phyloP scores from a whole-genome alignment of 2,888 invertebrate genomes.

The Pardosa pseudoannulata region DNA sequence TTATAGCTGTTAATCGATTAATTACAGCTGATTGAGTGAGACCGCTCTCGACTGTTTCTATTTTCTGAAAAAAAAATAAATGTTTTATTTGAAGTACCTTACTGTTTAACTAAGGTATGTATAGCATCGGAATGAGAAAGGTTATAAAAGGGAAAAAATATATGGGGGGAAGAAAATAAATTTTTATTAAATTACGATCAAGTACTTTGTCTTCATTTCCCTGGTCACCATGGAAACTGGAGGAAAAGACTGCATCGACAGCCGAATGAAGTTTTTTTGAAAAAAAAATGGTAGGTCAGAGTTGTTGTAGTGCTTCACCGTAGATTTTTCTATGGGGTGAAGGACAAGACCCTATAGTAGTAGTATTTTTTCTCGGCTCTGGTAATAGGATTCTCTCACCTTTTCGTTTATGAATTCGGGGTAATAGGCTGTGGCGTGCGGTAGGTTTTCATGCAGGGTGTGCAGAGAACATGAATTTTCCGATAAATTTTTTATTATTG shows the following conservation, averaged over 20 bases:
- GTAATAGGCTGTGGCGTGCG: too few relatives aligned
- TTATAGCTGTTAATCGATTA: too few relatives aligned
- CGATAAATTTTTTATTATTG: too few relatives aligned
- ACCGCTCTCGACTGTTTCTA: too few relatives aligned
- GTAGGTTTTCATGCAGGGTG: too few relatives aligned
- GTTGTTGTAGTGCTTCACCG: background rate
- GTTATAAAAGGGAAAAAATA: constrained; percentile 20
- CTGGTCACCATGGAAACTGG: constrained; percentile 62
- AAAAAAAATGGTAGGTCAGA: constrained; percentile 19
- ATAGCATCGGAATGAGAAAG: constrained; percentile 37
- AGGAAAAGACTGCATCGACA: constrained; percentile 54
- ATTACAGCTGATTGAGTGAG: too few relatives aligned
- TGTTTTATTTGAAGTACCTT: background rate
- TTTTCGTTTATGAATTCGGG: background rate
- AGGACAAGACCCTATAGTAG: background rate
- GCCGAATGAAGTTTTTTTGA: constrained; percentile 44
- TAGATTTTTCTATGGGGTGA: background rate
- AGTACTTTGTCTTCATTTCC: constrained; percentile 72
- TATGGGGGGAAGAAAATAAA: constrained; percentile 30
- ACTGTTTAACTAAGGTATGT: constrained; percentile 35
- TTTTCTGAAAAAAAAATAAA: too few relatives aligned
- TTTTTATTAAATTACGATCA: constrained; percentile 53
- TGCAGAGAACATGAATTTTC: too few relatives aligned
- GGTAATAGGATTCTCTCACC: background rate
- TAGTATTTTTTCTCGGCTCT: background rate